phyloP scores from a whole-genome alignment of 2,888 invertebrate species.

The Sipha maydis region DNA sequence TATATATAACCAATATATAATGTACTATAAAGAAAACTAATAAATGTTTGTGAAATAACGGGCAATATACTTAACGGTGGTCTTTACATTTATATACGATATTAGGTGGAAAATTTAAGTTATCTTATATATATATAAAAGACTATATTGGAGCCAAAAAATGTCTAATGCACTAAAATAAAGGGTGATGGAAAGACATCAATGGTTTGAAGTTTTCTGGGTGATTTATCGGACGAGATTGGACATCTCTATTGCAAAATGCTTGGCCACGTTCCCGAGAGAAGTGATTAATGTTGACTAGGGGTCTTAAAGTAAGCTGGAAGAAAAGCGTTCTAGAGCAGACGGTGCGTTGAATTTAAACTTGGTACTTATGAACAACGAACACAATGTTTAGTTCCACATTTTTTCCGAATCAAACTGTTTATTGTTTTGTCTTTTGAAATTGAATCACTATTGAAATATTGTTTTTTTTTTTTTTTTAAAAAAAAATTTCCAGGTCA shows the following conservation, averaged over 20 bases:
- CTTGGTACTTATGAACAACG: not conserved
- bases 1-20: no score
- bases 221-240: constrained; percentile 50
- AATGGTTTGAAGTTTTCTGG: constrained; percentile 41
- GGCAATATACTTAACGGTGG: not conserved
- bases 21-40: no score
- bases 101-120: not conserved
- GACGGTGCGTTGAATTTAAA: constrained; percentile 29
- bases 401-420: not conserved
- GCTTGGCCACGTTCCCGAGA: constrained; percentile 48
- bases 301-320: constrained; percentile 27
- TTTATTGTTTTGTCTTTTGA: not conserved
- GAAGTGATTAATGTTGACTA: constrained; percentile 53
- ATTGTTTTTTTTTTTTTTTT: constrained; percentile 31
- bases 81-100: not conserved
- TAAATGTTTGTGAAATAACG: not conserved
- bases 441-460: not conserved
- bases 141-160: constrained; percentile 38
- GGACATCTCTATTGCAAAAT: constrained; percentile 32
- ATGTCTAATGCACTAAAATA: constrained; percentile 44
- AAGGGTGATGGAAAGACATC: constrained; percentile 46
- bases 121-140: not conserved
- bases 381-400: not conserved
- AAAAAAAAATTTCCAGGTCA: constrained; percentile 77
- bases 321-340: constrained; percentile 20